Evolutionary conservation across 64 coral and sea anemone genomes (phyloP), one percentile per base, ranked within the genome.

Genomic region (Montipora capricornis): DNA sequence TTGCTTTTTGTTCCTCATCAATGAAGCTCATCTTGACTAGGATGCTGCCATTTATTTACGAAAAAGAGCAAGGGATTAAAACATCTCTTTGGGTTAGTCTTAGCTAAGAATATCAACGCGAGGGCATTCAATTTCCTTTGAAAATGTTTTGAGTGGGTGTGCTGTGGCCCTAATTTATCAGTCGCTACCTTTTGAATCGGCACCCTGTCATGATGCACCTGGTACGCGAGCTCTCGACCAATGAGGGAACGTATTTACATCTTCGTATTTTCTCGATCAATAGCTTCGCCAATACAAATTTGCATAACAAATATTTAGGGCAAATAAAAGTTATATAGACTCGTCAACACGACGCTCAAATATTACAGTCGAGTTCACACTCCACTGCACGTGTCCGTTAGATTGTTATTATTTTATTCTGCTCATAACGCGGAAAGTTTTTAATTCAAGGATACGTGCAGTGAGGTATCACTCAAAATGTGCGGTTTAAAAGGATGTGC

Each of bases 401-500:
- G 66, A 7, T 51, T 73, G 4, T 83, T 83, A 37, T 7, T 5
- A 10, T 55, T 55, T 55, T 70, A 13, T 86, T 24, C 50, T 5
- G 16, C 46, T 49, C 17, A 11, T 24, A 37, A 62, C 20, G 12
- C 61, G 64, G 66, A 46, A 22, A 70, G 16, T 19, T 5, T 69
- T 50, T 20, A 13, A 64, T 44, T 62, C 80, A 4, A 55, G 11
- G 22, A 12, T 64, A 45, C 80, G 24, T 50, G 62, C 62, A 73
- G 66, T 7, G 82, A 69, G 66, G 17, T 64, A 10, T 71, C 45
- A 49, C 6, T 24, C 82, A 49, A 70, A 29, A 69, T 67, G 66
- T 86, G 82, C 45, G 19, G 45, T 4, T 52, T 86, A 64, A 86
- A 95, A 13, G 75, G 74, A 58, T 95, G 93, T 69, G 51, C 83